phyloP scores from a whole-genome alignment of 1,140 invertebrate genomes.

The Matsumurasca onukii region DNA sequence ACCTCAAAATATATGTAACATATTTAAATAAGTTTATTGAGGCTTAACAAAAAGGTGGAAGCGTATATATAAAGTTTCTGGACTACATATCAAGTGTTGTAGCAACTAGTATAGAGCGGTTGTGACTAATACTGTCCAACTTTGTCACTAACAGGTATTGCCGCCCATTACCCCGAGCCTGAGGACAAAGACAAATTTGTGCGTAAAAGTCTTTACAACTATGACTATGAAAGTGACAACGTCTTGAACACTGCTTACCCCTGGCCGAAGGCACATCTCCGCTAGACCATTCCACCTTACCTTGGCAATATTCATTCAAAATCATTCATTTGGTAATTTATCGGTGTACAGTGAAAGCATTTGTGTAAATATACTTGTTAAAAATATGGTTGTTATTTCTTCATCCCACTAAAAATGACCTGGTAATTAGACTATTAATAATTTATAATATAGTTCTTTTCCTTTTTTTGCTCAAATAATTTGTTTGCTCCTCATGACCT shows the following conservation, averaged over 20 bases:
- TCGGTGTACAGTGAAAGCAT: background rate
- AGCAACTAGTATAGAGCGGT: background rate
- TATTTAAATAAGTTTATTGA: background rate
- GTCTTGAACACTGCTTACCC: slow-evolving; percentile 56
- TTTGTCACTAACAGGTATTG: slow-evolving; percentile 57
- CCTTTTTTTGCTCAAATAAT: too few species aligned
- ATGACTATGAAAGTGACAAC: slow-evolving; percentile 55
- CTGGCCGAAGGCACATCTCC: slow-evolving; percentile 56
- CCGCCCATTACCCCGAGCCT: slow-evolving; percentile 76
- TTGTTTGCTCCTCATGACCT: too few species aligned
- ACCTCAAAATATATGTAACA: background rate
- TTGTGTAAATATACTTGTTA: too few species aligned
- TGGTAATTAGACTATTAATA: too few species aligned
- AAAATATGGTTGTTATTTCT: too few species aligned
- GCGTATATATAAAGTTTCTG: background rate
- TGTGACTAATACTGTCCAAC: background rate
- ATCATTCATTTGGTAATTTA: background rate
- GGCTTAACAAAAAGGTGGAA: background rate
- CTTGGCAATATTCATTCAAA: background rate
- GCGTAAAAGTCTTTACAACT: slow-evolving; percentile 78
- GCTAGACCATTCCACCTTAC: background rate
- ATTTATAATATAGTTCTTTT: too few species aligned
- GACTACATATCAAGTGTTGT: background rate
- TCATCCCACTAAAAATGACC: too few species aligned
- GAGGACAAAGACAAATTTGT: slow-evolving; percentile 72